Percentiles rank a stretch among this genome's conserved stretches.
phyloP scores from a whole-genome alignment of 1,140 invertebrate genomes.

The Mya arenaria region DNA sequence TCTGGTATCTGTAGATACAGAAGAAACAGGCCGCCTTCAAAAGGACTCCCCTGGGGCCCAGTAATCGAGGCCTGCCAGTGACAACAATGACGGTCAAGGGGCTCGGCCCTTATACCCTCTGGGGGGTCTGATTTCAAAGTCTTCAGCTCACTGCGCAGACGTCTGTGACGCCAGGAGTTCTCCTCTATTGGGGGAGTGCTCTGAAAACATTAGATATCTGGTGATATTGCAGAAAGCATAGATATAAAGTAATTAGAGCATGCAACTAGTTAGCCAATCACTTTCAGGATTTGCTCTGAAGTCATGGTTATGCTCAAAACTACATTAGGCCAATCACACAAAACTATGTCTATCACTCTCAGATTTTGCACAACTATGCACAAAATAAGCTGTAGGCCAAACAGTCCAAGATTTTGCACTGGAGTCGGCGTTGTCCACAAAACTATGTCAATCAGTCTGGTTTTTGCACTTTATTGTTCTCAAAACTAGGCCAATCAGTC shows the following conservation, averaged over 20 bases:
- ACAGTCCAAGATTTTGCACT: no score
- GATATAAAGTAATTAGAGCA: no score
- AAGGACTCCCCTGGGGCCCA: conserved; percentile 80
- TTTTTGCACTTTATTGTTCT: neutral
- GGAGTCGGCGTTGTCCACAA: neutral
- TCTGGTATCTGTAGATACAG: conserved; percentile 91
- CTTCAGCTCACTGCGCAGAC: conserved; percentile 79
- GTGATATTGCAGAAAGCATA: no score
- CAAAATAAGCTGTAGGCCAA: no score
- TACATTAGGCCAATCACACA: no score
- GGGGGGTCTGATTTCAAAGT: conserved; percentile 88
- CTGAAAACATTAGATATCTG: no score
- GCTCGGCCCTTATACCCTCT: conserved; percentile 94
- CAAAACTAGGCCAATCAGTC: neutral
- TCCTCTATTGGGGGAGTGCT: conserved; percentile 79
- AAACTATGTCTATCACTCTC: no score
- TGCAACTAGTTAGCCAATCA: no score
- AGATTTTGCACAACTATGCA: no score
- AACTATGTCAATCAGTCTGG: neutral
- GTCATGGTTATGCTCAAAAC: no score
- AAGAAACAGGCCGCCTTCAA: conserved; percentile 84
- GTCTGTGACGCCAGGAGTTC: conserved; percentile 79
- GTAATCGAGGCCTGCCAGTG: conserved; percentile 81
- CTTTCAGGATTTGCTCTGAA: no score
- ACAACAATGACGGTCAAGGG: conserved; percentile 86